These are phyloP conservation scores for Archocentrus centrarchus DNA, from an alignment of 2,113 vertebrate genomes.

Conservation along the genomic window DNA sequence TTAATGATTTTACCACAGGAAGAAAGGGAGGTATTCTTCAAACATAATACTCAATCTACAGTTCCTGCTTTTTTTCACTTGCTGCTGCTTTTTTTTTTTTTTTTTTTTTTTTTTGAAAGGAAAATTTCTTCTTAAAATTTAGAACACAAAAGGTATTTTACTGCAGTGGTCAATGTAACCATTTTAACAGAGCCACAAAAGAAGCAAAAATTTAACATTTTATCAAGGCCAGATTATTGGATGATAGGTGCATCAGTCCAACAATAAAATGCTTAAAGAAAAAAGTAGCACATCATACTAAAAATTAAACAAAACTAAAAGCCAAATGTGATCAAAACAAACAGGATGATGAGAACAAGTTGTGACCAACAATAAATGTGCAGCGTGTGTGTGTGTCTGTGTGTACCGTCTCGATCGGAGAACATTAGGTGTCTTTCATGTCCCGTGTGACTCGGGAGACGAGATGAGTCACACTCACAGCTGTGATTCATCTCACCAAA, in stretches of 20 bases:
- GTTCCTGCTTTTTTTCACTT: not conserved
- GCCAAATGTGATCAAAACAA: constrained; percentile 4
- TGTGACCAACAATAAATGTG: constrained; percentile 21
- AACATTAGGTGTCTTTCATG: constrained; percentile 31
- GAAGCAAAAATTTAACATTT: not conserved
- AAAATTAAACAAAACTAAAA: not conserved
- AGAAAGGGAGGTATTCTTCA: not conserved
- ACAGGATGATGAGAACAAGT: not conserved
- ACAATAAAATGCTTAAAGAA: not conserved
- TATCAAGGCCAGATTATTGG: not conserved
- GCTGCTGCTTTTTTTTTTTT: not conserved
- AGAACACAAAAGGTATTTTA: not conserved
- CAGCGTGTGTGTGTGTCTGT: not conserved
- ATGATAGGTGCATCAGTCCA: not conserved
- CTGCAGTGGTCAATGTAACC: not conserved
- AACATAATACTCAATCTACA: not conserved
- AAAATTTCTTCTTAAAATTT: not conserved
- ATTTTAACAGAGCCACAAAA: not conserved
- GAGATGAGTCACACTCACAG: constrained; percentile 58
- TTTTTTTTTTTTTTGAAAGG: not conserved
- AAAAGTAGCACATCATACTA: not conserved
- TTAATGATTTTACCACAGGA: constrained; percentile 15
- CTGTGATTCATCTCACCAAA: constrained; percentile 51
- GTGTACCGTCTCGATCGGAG: not conserved
- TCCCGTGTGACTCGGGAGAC: constrained; percentile 32